These are phyloP conservation scores for Dendrophyllia cribrosa DNA, from an alignment of 64 coral and sea anemone species.

Conservation along the genomic window DNA sequence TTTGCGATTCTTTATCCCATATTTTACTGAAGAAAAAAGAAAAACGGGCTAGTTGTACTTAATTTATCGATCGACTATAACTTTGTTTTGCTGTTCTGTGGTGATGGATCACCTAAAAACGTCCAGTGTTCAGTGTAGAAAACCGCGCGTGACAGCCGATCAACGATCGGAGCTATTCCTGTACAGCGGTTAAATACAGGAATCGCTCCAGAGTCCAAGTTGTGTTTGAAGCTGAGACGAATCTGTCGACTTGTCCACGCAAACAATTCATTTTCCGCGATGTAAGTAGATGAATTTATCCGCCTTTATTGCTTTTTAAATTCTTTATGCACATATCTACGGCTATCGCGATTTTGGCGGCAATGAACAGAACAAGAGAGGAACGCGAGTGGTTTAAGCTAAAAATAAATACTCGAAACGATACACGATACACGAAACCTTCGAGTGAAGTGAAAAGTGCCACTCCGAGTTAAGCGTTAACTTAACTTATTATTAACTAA, in stretches of 20 bases:
- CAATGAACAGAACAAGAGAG: constrained; percentile 4
- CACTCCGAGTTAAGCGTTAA: background rate
- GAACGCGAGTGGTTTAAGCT: background rate
- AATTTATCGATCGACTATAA: too few relatives aligned
- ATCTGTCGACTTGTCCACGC: background rate
- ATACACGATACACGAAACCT: background rate
- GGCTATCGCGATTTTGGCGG: background rate
- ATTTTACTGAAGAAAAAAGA: too few relatives aligned
- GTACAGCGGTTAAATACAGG: background rate
- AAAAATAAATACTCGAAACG: constrained; percentile 10
- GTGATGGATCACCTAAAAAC: too few relatives aligned
- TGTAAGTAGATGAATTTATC: background rate
- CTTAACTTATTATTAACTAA: constrained; percentile 1
- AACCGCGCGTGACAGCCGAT: background rate
- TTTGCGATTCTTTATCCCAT: too few relatives aligned
- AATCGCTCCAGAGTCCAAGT: background rate
- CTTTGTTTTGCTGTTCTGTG: too few relatives aligned
- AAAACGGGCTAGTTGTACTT: too few relatives aligned
- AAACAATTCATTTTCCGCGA: background rate
- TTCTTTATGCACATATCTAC: background rate
- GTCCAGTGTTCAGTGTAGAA: too few relatives aligned
- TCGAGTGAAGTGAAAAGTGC: constrained; percentile 3
- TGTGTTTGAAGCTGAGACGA: background rate
- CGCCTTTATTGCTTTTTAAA: background rate
- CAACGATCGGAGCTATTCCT: background rate